Base-by-base conservation (phyloP, 2,888 invertebrate species). In the Caenorhabditis imperialis region DNA sequence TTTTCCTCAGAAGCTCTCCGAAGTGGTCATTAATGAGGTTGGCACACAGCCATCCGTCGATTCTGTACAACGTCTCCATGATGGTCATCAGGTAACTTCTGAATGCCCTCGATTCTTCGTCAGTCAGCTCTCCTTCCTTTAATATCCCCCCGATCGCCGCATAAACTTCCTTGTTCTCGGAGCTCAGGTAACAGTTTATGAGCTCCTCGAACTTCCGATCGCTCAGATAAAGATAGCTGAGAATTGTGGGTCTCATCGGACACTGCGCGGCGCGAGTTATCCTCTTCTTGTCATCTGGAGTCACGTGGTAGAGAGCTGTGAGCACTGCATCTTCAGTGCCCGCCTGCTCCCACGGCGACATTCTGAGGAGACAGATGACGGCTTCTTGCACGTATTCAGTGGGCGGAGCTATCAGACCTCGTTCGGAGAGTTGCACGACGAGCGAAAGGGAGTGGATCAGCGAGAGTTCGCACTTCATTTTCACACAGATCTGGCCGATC, bases 21-120 rank as follows among this genome's bases (percentile, higher is more conserved):
- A 81, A 80, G 47, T 81, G 72, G 4, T 77, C 78, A 30, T 79
- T 37, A n/a, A 83, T 67, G 4, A 83, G 63, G 27, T 70, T 54
- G 14, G 80, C 82, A 18, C 77, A 73, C 6, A 55, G 18, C 44
- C 37, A 37, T 25, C 71, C 45, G 44, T 75, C 74, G 1, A 80
- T 23, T 35, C 25, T 22, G 16, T 47, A 61, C 38, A 81, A 54
- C 0, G 14, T 44, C 77, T 58, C 47, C 51, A 58, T 58, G 20
- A 69, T 53, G 4, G 27, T 57, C n/a, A 35, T 58, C 6, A 54
- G 18, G 57, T 42, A 40, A 6, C 14, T 55, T 20, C 55, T 37
- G n/a, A 77, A 22, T 33, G 67, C 48, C 0, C n/a, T 22, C 18
- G 54, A 47, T 47, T 79, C 79, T 4, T 48, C 20, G 25, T 37